Conservation (phyloP, 2,113 vertebrate species). For the Donacobius atricapilla region DNA sequence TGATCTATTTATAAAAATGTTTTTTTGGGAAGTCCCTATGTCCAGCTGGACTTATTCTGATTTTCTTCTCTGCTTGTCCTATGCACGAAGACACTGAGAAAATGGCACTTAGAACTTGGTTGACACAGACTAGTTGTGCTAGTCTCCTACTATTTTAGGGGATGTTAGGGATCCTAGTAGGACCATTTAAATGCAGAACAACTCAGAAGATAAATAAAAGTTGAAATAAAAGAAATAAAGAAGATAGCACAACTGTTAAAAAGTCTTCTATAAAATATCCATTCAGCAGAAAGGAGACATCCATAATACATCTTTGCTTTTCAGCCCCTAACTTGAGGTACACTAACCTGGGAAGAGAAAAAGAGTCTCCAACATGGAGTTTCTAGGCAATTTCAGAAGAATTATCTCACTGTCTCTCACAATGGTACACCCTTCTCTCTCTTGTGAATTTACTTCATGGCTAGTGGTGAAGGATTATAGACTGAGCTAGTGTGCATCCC, state of each 20-base stretch:
- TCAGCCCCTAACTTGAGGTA: background rate
- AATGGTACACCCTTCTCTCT: background rate
- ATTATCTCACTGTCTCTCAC: background rate
- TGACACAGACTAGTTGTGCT: background rate
- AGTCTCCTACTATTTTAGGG: background rate
- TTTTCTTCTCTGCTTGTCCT: background rate
- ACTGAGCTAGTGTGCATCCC: accelerated
- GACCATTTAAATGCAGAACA: background rate
- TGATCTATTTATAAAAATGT: background rate
- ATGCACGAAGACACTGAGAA: background rate
- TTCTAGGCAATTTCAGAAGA: background rate
- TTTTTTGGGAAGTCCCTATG: background rate
- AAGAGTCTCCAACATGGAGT: background rate
- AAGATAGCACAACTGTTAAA: background rate
- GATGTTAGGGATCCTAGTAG: background rate
- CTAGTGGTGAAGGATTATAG: background rate
- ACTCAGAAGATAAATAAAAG: background rate
- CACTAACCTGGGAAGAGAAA: background rate
- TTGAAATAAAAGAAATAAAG: background rate
- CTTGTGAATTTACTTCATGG: background rate
- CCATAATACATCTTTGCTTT: background rate
- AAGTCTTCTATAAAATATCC: background rate
- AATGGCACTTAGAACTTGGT: background rate
- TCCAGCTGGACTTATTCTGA: background rate
- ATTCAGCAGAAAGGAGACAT: background rate